A percentile compares a stretch with the other conserved stretches of the same genome.
These are phyloP conservation scores for Hirtodrosophila cameraria DNA, from an alignment of 2,888 invertebrate species.

Conservation along the genomic window DNA sequence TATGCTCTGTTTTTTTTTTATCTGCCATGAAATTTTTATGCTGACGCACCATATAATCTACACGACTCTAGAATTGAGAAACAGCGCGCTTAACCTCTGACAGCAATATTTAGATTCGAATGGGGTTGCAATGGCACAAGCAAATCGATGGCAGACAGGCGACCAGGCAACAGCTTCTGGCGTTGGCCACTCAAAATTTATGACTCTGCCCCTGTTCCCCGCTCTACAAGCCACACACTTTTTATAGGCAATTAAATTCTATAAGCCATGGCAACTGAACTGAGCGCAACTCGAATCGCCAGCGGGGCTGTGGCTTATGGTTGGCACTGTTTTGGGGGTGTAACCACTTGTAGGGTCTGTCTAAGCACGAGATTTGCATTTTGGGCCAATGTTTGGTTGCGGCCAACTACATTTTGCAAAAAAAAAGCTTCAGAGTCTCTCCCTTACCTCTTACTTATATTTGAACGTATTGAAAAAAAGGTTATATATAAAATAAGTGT, in stretches of 20 bases:
- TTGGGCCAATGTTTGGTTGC: constrained; percentile 17
- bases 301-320: neutral
- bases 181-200: constrained; percentile 44
- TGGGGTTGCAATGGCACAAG: constrained; percentile 37
- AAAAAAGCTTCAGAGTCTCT: too few relatives aligned
- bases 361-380: constrained; percentile 45
- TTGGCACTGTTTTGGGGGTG: neutral
- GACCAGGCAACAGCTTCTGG: constrained; percentile 16
- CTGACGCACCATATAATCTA: constrained; percentile 73
- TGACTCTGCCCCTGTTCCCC: constrained; percentile 32
- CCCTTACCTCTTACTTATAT: too few relatives aligned
- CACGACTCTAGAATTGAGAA: constrained; percentile 16
- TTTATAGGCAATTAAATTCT: constrained; percentile 83
- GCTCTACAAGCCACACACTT: constrained; percentile 64
- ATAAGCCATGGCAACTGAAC: constrained; percentile 71
- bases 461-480: too few relatives aligned
- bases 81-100: constrained; percentile 60
- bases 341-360: constrained; percentile 35
- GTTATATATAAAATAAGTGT: too few relatives aligned
- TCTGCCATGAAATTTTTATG: constrained; percentile 59
- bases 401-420: constrained; percentile 26
- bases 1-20: too few relatives aligned
- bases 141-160: constrained; percentile 48
- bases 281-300: constrained; percentile 41
- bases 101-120: constrained; percentile 61